A percentile compares a stretch with the other conserved stretches of the same genome.
Evolutionary conservation across 1,140 invertebrate genomes (phyloP).

Genomic region (Rhopalosiphum padi): DNA sequence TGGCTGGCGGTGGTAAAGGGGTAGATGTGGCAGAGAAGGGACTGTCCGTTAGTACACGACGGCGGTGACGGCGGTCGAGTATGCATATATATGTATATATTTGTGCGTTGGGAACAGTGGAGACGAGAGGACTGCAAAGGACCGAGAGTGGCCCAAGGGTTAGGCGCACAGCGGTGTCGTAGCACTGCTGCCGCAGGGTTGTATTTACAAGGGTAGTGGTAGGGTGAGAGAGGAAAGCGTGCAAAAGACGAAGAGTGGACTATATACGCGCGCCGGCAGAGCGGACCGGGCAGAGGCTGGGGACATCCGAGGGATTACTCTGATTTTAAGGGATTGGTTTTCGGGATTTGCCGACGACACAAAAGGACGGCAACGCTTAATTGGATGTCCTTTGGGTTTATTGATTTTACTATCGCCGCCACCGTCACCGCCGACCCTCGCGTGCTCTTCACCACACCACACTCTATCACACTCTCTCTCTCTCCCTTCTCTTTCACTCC

Average conservation of each 20-base stretch:
- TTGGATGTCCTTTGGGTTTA: constrained; percentile 58
- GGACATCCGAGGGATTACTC: constrained; percentile 55
- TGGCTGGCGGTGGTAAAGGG: background rate
- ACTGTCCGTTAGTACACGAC: constrained; percentile 29
- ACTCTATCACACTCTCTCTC: no score
- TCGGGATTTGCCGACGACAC: constrained; percentile 57
- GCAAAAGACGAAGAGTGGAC: constrained; percentile 22
- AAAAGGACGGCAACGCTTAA: constrained; percentile 57
- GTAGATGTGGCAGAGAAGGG: background rate
- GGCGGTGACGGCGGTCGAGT: constrained; percentile 14
- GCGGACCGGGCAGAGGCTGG: background rate
- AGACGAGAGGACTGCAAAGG: constrained; percentile 10
- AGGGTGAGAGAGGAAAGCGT: background rate
- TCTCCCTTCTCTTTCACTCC: background rate
- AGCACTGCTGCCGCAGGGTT: background rate
- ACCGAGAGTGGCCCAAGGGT: constrained; percentile 30
- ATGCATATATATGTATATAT: background rate
- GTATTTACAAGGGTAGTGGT: background rate
- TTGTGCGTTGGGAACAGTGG: background rate
- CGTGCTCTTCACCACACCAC: background rate
- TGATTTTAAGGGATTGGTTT: constrained; percentile 58
- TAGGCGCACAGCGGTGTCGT: background rate
- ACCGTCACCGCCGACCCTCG: background rate
- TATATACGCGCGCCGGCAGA: background rate
- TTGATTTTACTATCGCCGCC: constrained; percentile 54